Evolutionary conservation across 2,113 vertebrate genomes (phyloP).

Genomic region (Ciconia stormi): DNA sequence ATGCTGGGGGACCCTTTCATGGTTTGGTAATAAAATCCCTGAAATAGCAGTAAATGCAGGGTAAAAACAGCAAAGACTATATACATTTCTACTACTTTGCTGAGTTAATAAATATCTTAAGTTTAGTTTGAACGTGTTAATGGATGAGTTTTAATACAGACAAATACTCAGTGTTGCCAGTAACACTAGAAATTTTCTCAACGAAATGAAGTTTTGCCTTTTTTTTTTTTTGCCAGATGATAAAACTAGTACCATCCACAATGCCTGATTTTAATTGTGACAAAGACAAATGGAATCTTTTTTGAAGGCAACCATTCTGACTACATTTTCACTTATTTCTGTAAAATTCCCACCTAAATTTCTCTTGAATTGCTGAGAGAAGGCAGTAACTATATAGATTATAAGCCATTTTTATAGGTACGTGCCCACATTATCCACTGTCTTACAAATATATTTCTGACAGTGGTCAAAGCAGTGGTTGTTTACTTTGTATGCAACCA

Average conservation of each 20-base stretch:
- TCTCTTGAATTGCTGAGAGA: not conserved
- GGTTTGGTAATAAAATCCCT: not conserved
- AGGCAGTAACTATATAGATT: not conserved
- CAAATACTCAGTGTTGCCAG: not conserved
- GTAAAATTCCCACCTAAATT: not conserved
- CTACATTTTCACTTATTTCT: not conserved
- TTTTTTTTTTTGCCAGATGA: not conserved
- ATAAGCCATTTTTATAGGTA: not conserved
- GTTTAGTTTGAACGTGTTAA: not conserved
- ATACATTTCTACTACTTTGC: not conserved
- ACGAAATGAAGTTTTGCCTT: not conserved
- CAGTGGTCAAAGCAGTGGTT: not conserved
- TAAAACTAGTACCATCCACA: not conserved
- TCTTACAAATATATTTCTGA: not conserved
- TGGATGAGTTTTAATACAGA: not conserved
- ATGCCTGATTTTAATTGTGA: not conserved
- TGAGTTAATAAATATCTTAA: not conserved
- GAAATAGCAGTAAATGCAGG: not conserved
- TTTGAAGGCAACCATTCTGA: not conserved
- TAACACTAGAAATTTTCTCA: not conserved
- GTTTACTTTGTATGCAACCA: not conserved
- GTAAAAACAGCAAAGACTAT: not conserved
- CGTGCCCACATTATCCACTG: not conserved
- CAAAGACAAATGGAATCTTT: not conserved
- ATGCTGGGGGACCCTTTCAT: not conserved